A percentile compares a stretch with the other conserved stretches of the same genome.
Conservation (phyloP, 1,140 invertebrate genomes). For the Brachionus plicatilis region DNA sequence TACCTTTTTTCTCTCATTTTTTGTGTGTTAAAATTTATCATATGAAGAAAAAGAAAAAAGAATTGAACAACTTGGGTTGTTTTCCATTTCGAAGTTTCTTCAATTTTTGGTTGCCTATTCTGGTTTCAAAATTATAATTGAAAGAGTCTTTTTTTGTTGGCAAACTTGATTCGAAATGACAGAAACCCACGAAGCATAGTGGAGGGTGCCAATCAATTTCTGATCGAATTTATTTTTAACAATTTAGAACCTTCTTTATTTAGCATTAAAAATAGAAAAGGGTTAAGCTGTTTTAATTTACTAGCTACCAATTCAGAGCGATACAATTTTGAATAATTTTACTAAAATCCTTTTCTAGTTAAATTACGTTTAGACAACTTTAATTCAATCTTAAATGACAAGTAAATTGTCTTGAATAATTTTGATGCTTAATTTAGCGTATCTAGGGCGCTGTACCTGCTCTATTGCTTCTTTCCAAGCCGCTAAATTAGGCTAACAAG, state of each 20-base stretch:
- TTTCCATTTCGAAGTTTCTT: neutral
- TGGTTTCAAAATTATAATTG: conserved; percentile 9
- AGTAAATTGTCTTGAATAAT: conserved; percentile 12
- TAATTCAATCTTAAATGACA: conserved; percentile 7
- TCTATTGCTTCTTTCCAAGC: neutral
- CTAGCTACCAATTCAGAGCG: neutral
- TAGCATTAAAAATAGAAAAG: conserved; percentile 16
- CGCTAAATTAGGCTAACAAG: neutral
- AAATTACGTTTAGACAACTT: neutral
- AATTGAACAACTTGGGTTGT: neutral
- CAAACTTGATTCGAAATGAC: neutral
- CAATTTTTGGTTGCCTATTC: neutral
- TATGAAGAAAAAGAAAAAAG: neutral
- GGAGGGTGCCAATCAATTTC: neutral
- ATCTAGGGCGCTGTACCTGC: neutral
- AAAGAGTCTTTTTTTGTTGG: neutral
- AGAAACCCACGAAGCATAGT: neutral
- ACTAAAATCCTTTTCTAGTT: neutral
- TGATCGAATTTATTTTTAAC: neutral
- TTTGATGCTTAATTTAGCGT: neutral
- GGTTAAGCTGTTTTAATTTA: neutral
- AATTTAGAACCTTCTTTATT: neutral
- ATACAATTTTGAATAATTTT: conserved; percentile 31
- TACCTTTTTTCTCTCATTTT: neutral
- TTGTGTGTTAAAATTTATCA: neutral